Percentiles rank a stretch among this genome's conserved stretches.
Conservation (phyloP, 2,888 invertebrate species). For the Sympetrum striolatum region DNA sequence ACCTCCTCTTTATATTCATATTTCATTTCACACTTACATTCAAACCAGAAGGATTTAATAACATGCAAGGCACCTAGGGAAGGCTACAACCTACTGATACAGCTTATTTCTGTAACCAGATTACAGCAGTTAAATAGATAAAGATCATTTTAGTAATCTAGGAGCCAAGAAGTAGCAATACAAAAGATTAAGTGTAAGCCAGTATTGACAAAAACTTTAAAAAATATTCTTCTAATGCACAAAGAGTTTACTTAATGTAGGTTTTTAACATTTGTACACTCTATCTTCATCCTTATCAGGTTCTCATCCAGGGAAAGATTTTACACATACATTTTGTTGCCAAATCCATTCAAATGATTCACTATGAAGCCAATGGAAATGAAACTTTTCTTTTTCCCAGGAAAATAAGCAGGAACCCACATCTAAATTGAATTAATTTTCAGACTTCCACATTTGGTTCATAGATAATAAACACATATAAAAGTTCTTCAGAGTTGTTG, state of each 20-base stretch:
- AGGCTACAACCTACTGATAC: constrained; percentile 44
- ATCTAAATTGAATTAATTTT: not conserved
- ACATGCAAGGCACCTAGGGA: constrained; percentile 46
- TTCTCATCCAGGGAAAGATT: constrained; percentile 6
- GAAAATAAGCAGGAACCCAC: constrained; percentile 40
- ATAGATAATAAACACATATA: constrained; percentile 29
- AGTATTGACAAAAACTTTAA: constrained; percentile 40
- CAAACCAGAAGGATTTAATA: constrained; percentile 45
- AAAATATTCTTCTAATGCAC: constrained; percentile 38
- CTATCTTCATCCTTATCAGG: constrained; percentile 19
- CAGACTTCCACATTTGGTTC: constrained; percentile 28
- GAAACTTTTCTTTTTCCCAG: constrained; percentile 32
- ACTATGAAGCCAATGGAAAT: constrained; percentile 36
- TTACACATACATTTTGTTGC: constrained; percentile 4
- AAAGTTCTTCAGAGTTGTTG: constrained; percentile 33
- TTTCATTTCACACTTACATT: constrained; percentile 45
- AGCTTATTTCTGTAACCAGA: constrained; percentile 40
- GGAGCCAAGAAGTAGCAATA: constrained; percentile 39
- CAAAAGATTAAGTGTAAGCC: constrained; percentile 42
- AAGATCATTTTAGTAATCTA: constrained; percentile 29
- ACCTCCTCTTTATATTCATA: constrained; percentile 35
- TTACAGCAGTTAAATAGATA: constrained; percentile 41
- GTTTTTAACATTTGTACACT: constrained; percentile 40
- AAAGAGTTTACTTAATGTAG: constrained; percentile 38
- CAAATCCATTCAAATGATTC: constrained; percentile 12